Evolutionary conservation across 2,797 vertebrate genomes (phyloP), one percentile per base, ranked within the genome.

Genomic region (Allobates femoralis): DNA sequence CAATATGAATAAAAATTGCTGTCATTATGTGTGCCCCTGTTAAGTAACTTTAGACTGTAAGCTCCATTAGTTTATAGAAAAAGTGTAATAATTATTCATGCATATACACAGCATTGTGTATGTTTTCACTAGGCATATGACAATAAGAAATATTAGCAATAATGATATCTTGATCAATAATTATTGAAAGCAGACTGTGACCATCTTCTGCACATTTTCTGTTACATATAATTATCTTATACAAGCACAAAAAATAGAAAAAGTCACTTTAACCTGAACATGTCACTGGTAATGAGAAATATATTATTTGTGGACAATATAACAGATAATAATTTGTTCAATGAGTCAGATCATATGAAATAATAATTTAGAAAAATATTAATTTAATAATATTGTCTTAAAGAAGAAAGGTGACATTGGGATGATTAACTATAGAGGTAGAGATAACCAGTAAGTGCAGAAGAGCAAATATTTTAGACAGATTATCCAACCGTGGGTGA

Each of bases 181-280:
- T 66, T 46, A 28, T 51, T 51, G 56, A 94, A 93, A 91, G 90
- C 90, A 88, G 90, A 91, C 86, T 87, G 89, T 90, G 89, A 90
- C 84, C 86, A 82, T 88, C 91, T 90, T 92, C 67, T 41, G 34
- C 10, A 55, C 60, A 82, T 74, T 58, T 75, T 64, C 23, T 64
- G 37, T 46, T 66, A 75, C 34, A 64, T 84, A 51, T 74, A 66
- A 84, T 73, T 30, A 34, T 73, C 64, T 82, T 55, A 67, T 28
- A 58, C 69, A 37, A 53, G 28, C 83, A 37, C 74, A 82, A 71
- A 34, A 79, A 71, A 73, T 37, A 83, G 58, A 64, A 67, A 37
- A 75, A 41, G 51, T 74, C 67, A 53, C 81, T 87, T 66, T 83
- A 83, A 58, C 55, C 55, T 23, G 8, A 87, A 67, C 69, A 67